A percentile compares a stretch with the other conserved stretches of the same genome.
These are phyloP conservation scores for Nyctibius bracteatus DNA, from an alignment of 2,113 vertebrate genomes.

Conservation along the genomic window DNA sequence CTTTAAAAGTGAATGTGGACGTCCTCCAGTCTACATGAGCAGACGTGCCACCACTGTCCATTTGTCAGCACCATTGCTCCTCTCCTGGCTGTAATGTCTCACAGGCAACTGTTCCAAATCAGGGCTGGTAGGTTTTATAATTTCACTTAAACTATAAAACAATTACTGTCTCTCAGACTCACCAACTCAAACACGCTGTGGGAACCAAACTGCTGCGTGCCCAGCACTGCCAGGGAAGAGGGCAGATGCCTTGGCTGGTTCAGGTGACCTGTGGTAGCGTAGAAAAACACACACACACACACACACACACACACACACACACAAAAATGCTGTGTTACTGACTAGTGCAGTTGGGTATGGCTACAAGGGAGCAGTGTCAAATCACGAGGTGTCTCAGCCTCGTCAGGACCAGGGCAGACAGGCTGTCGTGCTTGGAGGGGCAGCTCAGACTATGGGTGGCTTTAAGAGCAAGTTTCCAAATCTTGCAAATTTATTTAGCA, in stretches of 20 bases:
- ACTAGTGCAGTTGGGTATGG: neutral
- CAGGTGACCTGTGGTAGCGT: neutral
- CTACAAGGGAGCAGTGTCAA: neutral
- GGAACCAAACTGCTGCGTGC: neutral
- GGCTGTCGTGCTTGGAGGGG: neutral
- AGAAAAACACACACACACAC: neutral
- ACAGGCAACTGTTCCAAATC: neutral
- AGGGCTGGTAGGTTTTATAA: neutral
- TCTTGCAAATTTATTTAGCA: neutral
- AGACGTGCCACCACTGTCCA: neutral
- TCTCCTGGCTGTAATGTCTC: neutral
- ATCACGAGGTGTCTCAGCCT: rapidly evolving
- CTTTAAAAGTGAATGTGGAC: neutral
- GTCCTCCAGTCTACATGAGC: neutral
- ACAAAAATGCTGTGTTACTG: neutral
- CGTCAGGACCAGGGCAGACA: neutral
- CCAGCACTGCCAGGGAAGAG: neutral
- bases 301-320: neutral
- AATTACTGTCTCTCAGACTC: neutral
- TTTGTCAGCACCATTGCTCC: neutral
- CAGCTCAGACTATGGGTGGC: neutral
- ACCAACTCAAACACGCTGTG: too few species aligned
- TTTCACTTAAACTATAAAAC: neutral
- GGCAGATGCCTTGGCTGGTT: neutral
- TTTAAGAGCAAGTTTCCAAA: neutral